Percentiles rank a stretch among this genome's conserved stretches.
Conservation (phyloP, 2,888 invertebrate genomes). For the Parasteatoda lunata region DNA sequence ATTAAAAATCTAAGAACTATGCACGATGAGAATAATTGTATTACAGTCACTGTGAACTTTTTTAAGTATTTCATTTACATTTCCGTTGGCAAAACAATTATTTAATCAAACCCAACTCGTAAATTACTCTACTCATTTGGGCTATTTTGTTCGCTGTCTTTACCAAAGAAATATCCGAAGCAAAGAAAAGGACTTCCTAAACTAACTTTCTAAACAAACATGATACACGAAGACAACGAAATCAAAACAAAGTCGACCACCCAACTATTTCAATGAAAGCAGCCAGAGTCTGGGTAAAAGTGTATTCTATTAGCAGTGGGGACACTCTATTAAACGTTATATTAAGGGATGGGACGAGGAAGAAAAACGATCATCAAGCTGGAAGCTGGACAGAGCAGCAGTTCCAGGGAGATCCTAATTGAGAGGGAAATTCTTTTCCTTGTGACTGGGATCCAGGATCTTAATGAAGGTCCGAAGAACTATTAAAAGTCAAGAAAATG, state of each 20-base stretch:
- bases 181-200: background rate
- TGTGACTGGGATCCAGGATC: background rate
- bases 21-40: too few species aligned
- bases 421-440: constrained; percentile 19
- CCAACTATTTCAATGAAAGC: constrained; percentile 3
- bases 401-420: constrained; percentile 10
- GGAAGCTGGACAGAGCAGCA: background rate
- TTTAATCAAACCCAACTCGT: too few species aligned
- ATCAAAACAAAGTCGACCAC: background rate
- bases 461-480: background rate
- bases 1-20: too few species aligned
- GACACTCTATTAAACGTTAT: constrained; percentile 19
- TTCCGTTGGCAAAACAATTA: too few species aligned
- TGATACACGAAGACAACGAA: background rate
- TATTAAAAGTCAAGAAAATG: background rate
- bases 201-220: background rate
- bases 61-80: too few species aligned
- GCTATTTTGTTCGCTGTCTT: background rate
- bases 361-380: constrained; percentile 1
- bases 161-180: background rate
- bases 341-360: constrained; percentile 15
- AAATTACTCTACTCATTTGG: too few species aligned
- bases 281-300: background rate
- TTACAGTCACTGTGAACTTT: too few species aligned
- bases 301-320: constrained; percentile 26